Conservation (phyloP, 2,113 vertebrate species). For the Corythornis madagascariensis region DNA sequence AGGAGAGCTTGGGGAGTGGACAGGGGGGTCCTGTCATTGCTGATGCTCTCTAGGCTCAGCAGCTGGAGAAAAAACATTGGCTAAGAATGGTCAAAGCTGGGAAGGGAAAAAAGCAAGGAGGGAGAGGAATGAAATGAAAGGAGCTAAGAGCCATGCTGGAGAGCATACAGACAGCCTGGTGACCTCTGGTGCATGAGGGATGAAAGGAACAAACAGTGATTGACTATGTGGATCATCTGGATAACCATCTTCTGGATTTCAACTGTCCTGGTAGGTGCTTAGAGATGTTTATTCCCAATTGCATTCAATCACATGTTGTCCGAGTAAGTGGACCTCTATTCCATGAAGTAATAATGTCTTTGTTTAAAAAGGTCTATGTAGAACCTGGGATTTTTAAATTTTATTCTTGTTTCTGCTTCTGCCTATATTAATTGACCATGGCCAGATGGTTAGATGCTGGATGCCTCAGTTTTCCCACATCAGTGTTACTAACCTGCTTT, state of each 20-base stretch:
- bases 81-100: conserved; percentile 14
- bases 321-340: background rate
- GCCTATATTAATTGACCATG: background rate
- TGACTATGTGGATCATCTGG: conserved; percentile 58
- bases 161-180: background rate
- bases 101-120: background rate
- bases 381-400: background rate
- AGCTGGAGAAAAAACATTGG: conserved; percentile 31
- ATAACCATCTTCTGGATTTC: conserved; percentile 50
- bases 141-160: background rate
- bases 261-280: conserved; percentile 37
- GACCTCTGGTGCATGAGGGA: background rate
- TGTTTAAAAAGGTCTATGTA: background rate
- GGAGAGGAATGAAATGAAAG: conserved; percentile 12
- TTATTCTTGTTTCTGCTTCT: background rate
- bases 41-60: conserved; percentile 29
- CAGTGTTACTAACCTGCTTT: background rate
- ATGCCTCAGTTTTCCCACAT: background rate
- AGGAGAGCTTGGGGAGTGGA: background rate
- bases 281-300: background rate
- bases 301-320: background rate
- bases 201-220: conserved; percentile 14
- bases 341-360: background rate
- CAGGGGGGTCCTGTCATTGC: background rate
- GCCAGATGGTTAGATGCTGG: background rate